Conservation (phyloP, 2,113 vertebrate species). For the Sturnira hondurensis region DNA sequence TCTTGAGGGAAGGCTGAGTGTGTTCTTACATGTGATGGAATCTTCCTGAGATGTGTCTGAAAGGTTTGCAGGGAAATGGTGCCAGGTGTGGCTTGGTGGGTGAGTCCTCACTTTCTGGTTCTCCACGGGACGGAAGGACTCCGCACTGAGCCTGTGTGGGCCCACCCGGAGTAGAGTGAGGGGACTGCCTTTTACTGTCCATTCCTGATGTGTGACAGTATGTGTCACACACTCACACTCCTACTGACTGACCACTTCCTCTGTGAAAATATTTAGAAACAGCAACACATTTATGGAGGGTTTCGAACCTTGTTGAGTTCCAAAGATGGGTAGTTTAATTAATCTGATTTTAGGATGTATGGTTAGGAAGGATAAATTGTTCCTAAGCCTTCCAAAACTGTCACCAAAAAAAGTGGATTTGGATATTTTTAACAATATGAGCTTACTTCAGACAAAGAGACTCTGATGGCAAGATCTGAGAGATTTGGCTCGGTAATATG, state of each 20-base stretch:
- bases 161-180: neutral
- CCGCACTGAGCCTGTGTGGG: neutral
- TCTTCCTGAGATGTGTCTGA: neutral
- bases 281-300: neutral
- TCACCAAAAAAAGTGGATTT: neutral
- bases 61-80: neutral
- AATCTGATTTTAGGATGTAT: neutral
- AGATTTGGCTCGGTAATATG: neutral
- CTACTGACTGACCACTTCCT: neutral
- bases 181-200: neutral
- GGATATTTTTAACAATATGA: neutral
- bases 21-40: rapidly evolving
- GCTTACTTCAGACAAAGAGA: neutral
- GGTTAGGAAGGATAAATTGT: neutral
- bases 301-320: neutral
- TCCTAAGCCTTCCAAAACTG: neutral
- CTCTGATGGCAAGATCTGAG: neutral
- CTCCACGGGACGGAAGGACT: neutral
- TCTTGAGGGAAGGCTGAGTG: neutral
- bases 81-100: neutral
- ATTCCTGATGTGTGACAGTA: neutral
- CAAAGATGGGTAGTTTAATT: neutral
- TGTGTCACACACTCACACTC: neutral
- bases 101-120: neutral
- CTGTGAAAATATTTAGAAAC: neutral